phyloP scores from a whole-genome alignment of 1,140 invertebrate genomes.

The Adelges cooleyi region DNA sequence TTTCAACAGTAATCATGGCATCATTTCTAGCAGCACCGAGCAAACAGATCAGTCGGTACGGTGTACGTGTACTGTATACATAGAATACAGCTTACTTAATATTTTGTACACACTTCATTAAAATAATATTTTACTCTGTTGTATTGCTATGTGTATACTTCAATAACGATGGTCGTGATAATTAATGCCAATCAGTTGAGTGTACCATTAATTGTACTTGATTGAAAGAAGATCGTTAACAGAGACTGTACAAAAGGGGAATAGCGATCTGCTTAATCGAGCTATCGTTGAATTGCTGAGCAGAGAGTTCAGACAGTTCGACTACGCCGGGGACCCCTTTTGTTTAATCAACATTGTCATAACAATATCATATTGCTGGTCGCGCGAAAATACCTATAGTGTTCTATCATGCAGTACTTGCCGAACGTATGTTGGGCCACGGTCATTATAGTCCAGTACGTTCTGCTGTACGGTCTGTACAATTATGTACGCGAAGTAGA shows the following conservation, averaged over 20 bases:
- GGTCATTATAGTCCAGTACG: conserved; percentile 5
- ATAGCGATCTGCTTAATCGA: not conserved
- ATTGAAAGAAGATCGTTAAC: conserved; percentile 23
- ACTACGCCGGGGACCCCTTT: not conserved
- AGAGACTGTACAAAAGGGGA: not conserved
- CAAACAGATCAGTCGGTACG: too few relatives aligned
- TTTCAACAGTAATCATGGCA: too few relatives aligned
- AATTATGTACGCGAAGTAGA: conserved; percentile 2
- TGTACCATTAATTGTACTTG: conserved; percentile 6
- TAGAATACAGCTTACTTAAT: too few relatives aligned
- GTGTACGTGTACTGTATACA: too few relatives aligned
- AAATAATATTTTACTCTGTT: too few relatives aligned
- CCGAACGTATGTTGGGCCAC: conserved; percentile 3
- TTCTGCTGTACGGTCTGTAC: conserved; percentile 13
- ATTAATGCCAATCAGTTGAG: conserved; percentile 3
- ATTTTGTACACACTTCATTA: too few relatives aligned
- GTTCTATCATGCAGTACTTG: conserved; percentile 7
- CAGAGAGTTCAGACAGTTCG: too few relatives aligned
- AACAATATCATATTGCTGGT: not conserved
- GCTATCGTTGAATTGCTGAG: not conserved
- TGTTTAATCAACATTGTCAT: not conserved
- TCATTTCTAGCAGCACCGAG: too few relatives aligned
- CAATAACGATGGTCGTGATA: too few relatives aligned
- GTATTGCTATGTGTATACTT: too few relatives aligned
- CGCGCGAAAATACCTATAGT: not conserved